phyloP scores from a whole-genome alignment of 2,113 vertebrate species.

The Chiloscyllium plagiosum region DNA sequence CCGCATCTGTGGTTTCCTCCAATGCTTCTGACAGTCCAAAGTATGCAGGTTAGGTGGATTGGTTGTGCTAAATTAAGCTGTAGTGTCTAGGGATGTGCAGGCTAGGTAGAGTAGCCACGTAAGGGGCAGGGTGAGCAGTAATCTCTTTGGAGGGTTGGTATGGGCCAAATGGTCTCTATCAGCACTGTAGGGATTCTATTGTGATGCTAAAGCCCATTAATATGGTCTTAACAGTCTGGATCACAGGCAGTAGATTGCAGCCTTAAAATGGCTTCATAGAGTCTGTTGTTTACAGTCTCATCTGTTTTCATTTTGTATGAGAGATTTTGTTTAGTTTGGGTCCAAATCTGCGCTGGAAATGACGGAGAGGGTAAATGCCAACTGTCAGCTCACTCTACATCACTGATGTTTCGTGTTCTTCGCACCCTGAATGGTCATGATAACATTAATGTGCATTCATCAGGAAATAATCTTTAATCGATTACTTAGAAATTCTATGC shows the following conservation, averaged over 20 bases:
- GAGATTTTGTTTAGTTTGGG: constrained; percentile 29
- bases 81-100: too few relatives aligned
- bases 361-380: background rate
- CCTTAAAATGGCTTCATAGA: background rate
- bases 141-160: too few relatives aligned
- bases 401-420: background rate
- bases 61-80: too few relatives aligned
- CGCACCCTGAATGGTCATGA: background rate
- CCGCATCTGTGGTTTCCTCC: too few relatives aligned
- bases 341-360: background rate
- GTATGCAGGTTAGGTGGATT: too few relatives aligned
- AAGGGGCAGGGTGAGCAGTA: too few relatives aligned
- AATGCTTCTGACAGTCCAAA: too few relatives aligned
- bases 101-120: too few relatives aligned
- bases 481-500: background rate
- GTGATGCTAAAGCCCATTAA: background rate
- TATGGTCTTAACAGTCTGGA: background rate
- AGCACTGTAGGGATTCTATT: too few relatives aligned
- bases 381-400: background rate
- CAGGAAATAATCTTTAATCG: constrained; percentile 1
- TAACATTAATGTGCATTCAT: background rate
- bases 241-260: background rate
- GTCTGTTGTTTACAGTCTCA: background rate
- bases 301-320: background rate
- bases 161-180: too few relatives aligned